These are phyloP conservation scores for Andricus grossulariae DNA, from an alignment of 1,140 invertebrate genomes.

Conservation along the genomic window DNA sequence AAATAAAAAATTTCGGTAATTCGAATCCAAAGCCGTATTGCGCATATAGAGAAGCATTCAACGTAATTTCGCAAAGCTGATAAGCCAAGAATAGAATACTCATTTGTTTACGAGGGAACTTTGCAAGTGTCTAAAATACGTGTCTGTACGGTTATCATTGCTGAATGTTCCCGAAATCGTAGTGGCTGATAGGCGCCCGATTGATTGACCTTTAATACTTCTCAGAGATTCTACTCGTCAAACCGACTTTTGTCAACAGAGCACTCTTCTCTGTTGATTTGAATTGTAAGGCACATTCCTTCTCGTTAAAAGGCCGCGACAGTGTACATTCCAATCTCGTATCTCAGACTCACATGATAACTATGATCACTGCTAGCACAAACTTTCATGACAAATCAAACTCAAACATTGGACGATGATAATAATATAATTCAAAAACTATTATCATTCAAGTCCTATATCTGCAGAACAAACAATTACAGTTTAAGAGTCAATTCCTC, in stretches of 20 bases:
- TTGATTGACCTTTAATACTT: slow-evolving; percentile 1
- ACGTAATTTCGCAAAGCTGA: too few relatives aligned
- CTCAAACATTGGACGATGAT: slow-evolving; percentile 20
- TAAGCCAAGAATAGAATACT: too few relatives aligned
- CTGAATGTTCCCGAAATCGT: background rate
- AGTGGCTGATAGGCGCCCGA: background rate
- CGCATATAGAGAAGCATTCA: too few relatives aligned
- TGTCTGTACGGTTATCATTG: background rate
- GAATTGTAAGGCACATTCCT: slow-evolving; percentile 13
- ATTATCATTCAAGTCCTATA: slow-evolving; percentile 31
- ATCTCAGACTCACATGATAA: slow-evolving; percentile 17
- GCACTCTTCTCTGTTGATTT: background rate
- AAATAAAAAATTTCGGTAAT: too few relatives aligned
- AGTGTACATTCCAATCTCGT: slow-evolving; percentile 15
- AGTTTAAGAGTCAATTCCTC: too few relatives aligned
- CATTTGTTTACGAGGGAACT: too few relatives aligned
- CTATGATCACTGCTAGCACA: background rate
- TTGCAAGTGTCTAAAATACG: too few relatives aligned
- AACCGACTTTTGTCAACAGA: slow-evolving; percentile 2
- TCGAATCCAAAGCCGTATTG: too few relatives aligned
- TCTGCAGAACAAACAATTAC: slow-evolving; percentile 25
- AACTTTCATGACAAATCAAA: background rate
- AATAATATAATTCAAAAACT: slow-evolving; percentile 36
- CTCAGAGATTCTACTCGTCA: background rate
- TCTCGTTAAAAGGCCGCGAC: background rate